Base-by-base conservation (phyloP, 92 coral and sea anemone species). In the Epizoanthus rinbou region DNA sequence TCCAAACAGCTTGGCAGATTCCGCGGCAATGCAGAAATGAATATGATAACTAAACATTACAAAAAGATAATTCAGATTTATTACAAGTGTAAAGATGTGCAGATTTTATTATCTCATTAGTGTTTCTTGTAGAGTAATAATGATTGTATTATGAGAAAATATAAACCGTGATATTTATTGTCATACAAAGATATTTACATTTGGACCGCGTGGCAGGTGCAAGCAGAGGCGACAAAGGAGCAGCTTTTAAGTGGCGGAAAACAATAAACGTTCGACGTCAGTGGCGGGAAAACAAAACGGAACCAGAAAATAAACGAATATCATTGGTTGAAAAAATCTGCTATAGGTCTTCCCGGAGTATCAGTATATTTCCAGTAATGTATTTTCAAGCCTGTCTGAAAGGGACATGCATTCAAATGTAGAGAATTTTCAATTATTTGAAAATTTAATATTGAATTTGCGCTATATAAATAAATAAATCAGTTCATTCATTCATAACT, bases 241-340 rank as follows among this genome's bases (percentile, higher is more conserved):
- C 69, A 64, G 69, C 41, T 64, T 70, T 10, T 53, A 72, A 47
- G 58, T 45, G 76, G 60, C 39, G 60, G 45, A 72, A 72, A 72
- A 69, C 74, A 39, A 23, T 13, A 14, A 72, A 24, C 76, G 76
- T 52, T n/a, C 41, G 31, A 67, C 19, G 73, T 45, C 24, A 50
- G 76, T 72, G 76, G 60, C 60, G 41, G 58, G 39, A 72, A 72
- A 47, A 72, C 76, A 72, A 8, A 33, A 31, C 35, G 5, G 53
- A n/a, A 21, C 14, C 31, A 23, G 17, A 67, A 10, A 67, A 25
- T 18, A 67, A 24, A 15, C 37, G 54, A 50, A 50, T 13, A 11
- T 50, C 11, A 50, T 50, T 50, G 54, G 54, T 13, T 50, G 54
- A 7, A 50, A 35, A 24, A 33, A 11, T 17, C 8, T 67, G 37